Evolutionary conservation across 1,140 invertebrate species (phyloP).

Genomic region (Drosophila sp.): DNA sequence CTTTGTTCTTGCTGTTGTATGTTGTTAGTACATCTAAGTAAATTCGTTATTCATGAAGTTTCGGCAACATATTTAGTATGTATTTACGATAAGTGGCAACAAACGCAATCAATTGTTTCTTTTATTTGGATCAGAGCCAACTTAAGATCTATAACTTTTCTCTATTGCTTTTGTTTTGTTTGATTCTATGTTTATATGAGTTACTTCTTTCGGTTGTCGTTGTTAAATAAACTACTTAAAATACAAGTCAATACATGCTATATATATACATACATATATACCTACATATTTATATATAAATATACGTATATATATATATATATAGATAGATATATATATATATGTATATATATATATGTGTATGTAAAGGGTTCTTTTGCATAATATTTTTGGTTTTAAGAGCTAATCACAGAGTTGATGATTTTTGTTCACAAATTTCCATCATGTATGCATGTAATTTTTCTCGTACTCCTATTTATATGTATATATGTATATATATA

Average conservation of each 20-base stretch:
- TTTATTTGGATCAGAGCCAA: constrained; percentile 13
- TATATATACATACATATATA: not conserved
- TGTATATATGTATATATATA: constrained; percentile 27
- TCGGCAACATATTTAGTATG: constrained; percentile 17
- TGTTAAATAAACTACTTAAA: constrained; percentile 17
- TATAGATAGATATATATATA: constrained; percentile 44
- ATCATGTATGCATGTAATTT: constrained; percentile 61
- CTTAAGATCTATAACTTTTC: constrained; percentile 11
- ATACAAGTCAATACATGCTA: constrained; percentile 17
- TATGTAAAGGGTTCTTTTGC: constrained; percentile 17
- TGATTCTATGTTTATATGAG: constrained; percentile 20
- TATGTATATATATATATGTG: constrained; percentile 42
- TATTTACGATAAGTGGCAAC: constrained; percentile 31
- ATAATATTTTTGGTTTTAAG: constrained; percentile 58
- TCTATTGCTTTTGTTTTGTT: constrained; percentile 24
- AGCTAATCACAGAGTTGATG: constrained; percentile 83
- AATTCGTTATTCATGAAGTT: constrained; percentile 69
- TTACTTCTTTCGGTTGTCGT: constrained; percentile 17
- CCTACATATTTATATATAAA: constrained; percentile 7
- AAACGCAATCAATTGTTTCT: constrained; percentile 4
- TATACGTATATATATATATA: constrained; percentile 49
- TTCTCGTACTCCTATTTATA: constrained; percentile 45
- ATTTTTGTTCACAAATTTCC: constrained; percentile 79
- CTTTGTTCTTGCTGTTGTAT: constrained; percentile 34
- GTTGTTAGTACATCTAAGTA: constrained; percentile 70